These are phyloP conservation scores for Sylvicapra grimmia DNA, from an alignment of 2,113 vertebrate species.

Conservation along the genomic window DNA sequence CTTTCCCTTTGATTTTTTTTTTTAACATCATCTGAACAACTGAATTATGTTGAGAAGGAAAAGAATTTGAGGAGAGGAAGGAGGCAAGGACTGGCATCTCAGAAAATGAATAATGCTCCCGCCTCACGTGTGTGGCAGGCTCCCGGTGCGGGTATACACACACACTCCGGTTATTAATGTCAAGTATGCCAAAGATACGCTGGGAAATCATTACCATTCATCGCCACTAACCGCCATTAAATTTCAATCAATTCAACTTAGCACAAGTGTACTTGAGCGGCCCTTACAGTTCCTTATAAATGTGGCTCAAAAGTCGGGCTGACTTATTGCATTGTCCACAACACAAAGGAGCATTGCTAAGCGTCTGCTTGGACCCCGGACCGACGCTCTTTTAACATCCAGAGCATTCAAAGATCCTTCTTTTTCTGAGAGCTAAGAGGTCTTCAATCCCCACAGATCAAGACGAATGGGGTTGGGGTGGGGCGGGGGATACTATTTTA, in stretches of 20 bases:
- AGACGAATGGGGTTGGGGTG: neutral
- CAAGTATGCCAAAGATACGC: conserved; percentile 81
- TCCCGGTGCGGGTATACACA: conserved; percentile 25
- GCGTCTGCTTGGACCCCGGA: conserved; percentile 56
- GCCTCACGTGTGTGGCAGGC: conserved; percentile 55
- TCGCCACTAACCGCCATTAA: conserved; percentile 89
- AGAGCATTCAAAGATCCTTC: conserved; percentile 60
- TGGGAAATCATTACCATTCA: conserved; percentile 89
- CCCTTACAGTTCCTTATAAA: conserved; percentile 79
- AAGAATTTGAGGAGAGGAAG: conserved; percentile 49
- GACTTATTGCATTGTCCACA: conserved; percentile 84
- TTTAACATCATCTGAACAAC: conserved; percentile 72
- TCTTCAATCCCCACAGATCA: conserved; percentile 47
- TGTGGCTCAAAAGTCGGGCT: conserved; percentile 79
- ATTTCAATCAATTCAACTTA: conserved; percentile 92
- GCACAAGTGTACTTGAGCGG: conserved; percentile 89
- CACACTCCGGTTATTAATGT: conserved; percentile 83
- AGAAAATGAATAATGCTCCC: conserved; percentile 72
- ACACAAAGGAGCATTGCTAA: conserved; percentile 78
- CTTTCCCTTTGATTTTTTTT: neutral
- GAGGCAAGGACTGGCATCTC: conserved; percentile 59
- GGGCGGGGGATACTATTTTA: neutral
- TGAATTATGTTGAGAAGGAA: conserved; percentile 79
- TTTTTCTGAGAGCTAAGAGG: conserved; percentile 37
- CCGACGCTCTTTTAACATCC: conserved; percentile 77